Evolutionary conservation across 1,140 invertebrate genomes (phyloP).

Genomic region (Drosophila chauvacae): DNA sequence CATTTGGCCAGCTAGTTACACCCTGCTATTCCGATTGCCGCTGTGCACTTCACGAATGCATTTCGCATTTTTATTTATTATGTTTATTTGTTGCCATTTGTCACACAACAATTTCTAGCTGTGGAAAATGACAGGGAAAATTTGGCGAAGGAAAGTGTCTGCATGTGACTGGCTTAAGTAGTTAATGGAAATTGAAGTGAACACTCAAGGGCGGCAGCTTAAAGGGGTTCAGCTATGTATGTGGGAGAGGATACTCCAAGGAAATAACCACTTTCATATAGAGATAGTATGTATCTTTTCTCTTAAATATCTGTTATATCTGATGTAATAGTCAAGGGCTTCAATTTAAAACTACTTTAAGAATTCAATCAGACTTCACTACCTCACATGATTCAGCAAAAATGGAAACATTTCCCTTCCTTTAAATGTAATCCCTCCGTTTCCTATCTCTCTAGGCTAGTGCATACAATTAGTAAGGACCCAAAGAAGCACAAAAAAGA

Average conservation of each 20-base stretch:
- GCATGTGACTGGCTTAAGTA: slow-evolving; percentile 33
- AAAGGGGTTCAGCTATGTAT: not conserved
- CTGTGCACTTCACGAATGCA: slow-evolving; percentile 57
- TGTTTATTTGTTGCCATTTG: slow-evolving; percentile 81
- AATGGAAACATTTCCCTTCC: not conserved
- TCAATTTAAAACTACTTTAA: not conserved
- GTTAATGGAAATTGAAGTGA: slow-evolving; percentile 53
- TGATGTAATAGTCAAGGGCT: not conserved
- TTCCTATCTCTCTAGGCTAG: slow-evolving; percentile 3
- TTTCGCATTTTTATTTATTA: slow-evolving; percentile 78
- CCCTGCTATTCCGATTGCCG: slow-evolving; percentile 42
- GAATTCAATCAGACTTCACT: slow-evolving; percentile 20
- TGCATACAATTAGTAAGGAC: slow-evolving; percentile 71
- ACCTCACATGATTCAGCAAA: slow-evolving; percentile 28
- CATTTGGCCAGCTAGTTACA: slow-evolving; percentile 62
- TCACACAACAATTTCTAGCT: slow-evolving; percentile 66
- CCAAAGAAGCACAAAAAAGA: slow-evolving; percentile 18
- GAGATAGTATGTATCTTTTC: not conserved
- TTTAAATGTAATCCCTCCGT: not conserved
- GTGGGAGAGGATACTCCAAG: not conserved
- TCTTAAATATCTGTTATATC: not conserved
- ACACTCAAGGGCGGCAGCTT: not conserved
- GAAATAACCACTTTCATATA: not conserved
- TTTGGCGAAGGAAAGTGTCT: slow-evolving; percentile 33
- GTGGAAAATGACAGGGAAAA: slow-evolving; percentile 25